These are phyloP conservation scores for Cataglyphis altisquamis DNA, from an alignment of 2,888 invertebrate genomes.

Conservation along the genomic window DNA sequence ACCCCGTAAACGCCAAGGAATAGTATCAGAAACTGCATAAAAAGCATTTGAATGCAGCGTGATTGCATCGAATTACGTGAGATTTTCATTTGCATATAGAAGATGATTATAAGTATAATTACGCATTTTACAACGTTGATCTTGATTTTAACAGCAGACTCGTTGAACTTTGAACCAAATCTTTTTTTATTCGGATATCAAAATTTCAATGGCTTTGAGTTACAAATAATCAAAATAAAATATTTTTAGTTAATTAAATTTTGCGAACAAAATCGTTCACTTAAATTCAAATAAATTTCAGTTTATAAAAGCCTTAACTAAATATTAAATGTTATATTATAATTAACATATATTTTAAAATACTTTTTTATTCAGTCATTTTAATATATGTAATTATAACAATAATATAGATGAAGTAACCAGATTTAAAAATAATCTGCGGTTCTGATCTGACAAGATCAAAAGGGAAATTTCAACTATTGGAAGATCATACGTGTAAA, in stretches of 20 bases:
- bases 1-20: conserved; percentile 68
- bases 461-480: neutral
- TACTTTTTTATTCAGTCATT: neutral
- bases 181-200: neutral
- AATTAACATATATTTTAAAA: neutral
- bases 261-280: neutral
- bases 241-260: neutral
- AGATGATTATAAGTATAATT: neutral
- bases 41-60: conserved; percentile 28
- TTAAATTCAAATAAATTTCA: neutral
- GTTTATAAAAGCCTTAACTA: neutral
- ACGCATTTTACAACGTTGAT: neutral
- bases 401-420: neutral
- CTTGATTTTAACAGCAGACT: neutral
- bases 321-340: neutral
- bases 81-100: neutral
- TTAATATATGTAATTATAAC: neutral
- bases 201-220: neutral
- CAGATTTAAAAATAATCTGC: neutral
- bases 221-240: conserved; percentile 1
- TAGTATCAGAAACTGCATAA: conserved; percentile 72
- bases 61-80: neutral
- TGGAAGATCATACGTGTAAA: neutral
- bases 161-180: neutral
- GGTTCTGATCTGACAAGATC: no score